These are phyloP conservation scores for Lepisosteus osseus DNA, from an alignment of 2,113 vertebrate species.

Conservation along the genomic window DNA sequence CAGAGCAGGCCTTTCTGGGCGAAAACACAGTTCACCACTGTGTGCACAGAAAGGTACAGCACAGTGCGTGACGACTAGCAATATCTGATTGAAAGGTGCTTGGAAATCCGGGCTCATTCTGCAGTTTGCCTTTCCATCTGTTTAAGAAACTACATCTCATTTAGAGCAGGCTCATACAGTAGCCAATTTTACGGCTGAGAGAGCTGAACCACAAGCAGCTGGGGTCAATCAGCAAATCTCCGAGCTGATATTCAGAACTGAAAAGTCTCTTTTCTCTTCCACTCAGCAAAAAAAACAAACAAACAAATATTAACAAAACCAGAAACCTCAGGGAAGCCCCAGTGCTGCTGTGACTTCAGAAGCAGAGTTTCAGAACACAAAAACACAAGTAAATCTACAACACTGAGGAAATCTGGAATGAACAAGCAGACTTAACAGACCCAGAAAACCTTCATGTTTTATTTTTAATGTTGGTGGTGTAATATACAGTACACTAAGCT, in stretches of 20 bases:
- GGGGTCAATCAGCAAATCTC: slow-evolving; percentile 6
- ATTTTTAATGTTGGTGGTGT: too few species aligned
- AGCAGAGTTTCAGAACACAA: too few species aligned
- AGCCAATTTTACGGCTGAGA: slow-evolving; percentile 25
- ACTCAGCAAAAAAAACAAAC: neutral
- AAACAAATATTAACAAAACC: neutral
- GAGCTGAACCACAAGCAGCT: neutral
- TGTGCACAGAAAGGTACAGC: too few species aligned
- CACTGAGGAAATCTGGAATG: too few species aligned
- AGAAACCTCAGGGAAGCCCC: slow-evolving; percentile 3
- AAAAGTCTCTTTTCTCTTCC: neutral
- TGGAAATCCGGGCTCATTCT: neutral
- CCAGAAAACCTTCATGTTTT: too few species aligned
- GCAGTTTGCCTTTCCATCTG: neutral
- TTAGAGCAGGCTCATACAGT: slow-evolving; percentile 15
- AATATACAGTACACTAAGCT: too few species aligned
- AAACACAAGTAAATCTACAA: too few species aligned
- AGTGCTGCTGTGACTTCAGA: neutral
- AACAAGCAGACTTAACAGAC: too few species aligned
- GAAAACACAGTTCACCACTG: too few species aligned
- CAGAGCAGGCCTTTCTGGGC: too few species aligned
- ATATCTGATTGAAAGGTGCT: neutral
- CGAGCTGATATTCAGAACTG: neutral
- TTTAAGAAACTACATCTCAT: slow-evolving; percentile 24
- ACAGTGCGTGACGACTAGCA: too few species aligned